These are phyloP conservation scores for Trissolcus basalis DNA, from an alignment of 1,140 invertebrate species.

Conservation along the genomic window DNA sequence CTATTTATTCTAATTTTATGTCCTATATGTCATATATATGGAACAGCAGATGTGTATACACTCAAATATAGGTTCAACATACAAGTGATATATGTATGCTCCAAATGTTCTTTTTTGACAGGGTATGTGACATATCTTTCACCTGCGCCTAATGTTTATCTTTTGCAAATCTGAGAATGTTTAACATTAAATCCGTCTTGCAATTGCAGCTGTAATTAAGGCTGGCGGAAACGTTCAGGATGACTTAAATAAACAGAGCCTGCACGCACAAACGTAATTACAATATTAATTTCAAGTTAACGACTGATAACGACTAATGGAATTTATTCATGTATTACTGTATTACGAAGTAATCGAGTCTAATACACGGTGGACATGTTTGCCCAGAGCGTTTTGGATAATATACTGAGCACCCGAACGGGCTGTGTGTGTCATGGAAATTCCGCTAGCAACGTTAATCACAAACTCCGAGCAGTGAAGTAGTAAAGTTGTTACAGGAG, in stretches of 20 bases:
- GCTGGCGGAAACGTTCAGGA: constrained; percentile 6
- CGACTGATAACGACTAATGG: constrained; percentile 46
- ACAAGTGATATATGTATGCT: too few relatives aligned
- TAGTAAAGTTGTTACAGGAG: constrained; percentile 48
- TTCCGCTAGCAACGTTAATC: constrained; percentile 55
- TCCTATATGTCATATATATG: too few relatives aligned
- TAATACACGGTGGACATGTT: constrained; percentile 54
- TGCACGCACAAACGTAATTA: constrained; percentile 19
- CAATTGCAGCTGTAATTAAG: constrained; percentile 33
- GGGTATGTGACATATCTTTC: too few relatives aligned
- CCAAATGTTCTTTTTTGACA: too few relatives aligned
- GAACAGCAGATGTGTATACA: too few relatives aligned
- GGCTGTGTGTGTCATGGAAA: constrained; percentile 48
- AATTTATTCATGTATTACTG: constrained; percentile 46
- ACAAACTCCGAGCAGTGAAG: constrained; percentile 28
- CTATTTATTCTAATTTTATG: too few relatives aligned
- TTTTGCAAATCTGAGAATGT: too few relatives aligned
- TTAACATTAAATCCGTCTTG: constrained; percentile 8
- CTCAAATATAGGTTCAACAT: too few relatives aligned
- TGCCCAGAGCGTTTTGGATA: constrained; percentile 43
- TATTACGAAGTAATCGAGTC: constrained; percentile 47
- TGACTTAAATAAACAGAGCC: constrained; percentile 18
- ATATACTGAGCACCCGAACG: constrained; percentile 41
- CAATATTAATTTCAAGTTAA: constrained; percentile 50
- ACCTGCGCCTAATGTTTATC: too few relatives aligned